phyloP scores from a whole-genome alignment of 1,140 invertebrate genomes.

The silkworm (Bombyx mori) region ASM3026992v2 NC_085115.1:8051001-8051500 shows the following conservation, averaged over 20 bases:
- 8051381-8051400: no score
- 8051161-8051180: conserved; percentile 51
- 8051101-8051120: conserved; percentile 83
- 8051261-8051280: no score
- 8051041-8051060: conserved; percentile 83
- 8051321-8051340: no score
- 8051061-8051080: conserved; percentile 85
- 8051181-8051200: conserved; percentile 57
- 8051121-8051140: conserved; percentile 83
- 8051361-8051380: no score
- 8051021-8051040: conserved; percentile 89
- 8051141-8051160: conserved; percentile 54
- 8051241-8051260: no score
- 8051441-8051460: conserved; percentile 84
- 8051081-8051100: conserved; percentile 92
- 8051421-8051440: conserved; percentile 84
- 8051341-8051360: no score
- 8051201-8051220: not conserved
- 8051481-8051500: conserved; percentile 82
- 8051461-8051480: conserved; percentile 76
- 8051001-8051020: conserved; percentile 86
- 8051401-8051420: conserved; percentile 84
- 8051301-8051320: no score
- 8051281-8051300: no score
- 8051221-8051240: not conserved